phyloP scores from a whole-genome alignment of 2,888 invertebrate genomes.

The Noctua comes region DNA sequence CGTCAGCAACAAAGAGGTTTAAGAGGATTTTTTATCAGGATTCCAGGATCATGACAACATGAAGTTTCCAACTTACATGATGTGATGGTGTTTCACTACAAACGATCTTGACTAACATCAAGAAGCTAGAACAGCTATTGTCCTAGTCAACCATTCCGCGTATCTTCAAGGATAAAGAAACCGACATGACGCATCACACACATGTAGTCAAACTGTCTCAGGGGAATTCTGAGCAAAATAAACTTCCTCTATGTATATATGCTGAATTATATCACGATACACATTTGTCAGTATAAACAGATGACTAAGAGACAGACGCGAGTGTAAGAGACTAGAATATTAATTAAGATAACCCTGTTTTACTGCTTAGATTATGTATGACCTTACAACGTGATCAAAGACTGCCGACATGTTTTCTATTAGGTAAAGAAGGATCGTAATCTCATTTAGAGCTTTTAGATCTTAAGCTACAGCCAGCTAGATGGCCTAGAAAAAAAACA shows the following conservation, averaged over 20 bases:
- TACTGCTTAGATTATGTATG: constrained; percentile 10
- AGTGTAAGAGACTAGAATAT: constrained; percentile 35
- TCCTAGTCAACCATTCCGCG: background rate
- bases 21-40: background rate
- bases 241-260: constrained; percentile 36
- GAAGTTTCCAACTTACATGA: background rate
- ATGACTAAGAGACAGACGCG: constrained; percentile 45
- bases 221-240: constrained; percentile 38
- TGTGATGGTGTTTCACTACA: background rate
- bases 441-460: background rate
- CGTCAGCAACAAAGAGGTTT: background rate
- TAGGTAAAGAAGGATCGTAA: constrained; percentile 4
- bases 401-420: constrained; percentile 29
- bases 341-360: constrained; percentile 30
- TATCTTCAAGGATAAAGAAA: constrained; percentile 28
- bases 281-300: constrained; percentile 21
- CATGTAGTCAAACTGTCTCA: constrained; percentile 43
- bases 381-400: constrained; percentile 49
- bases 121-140: background rate
- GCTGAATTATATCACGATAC: constrained; percentile 16
- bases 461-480: background rate
- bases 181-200: constrained; percentile 19
- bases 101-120: background rate
- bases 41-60: background rate
- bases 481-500: background rate